Base-by-base conservation (phyloP, 2,888 invertebrate genomes). In the Metellina segmentata region DNA sequence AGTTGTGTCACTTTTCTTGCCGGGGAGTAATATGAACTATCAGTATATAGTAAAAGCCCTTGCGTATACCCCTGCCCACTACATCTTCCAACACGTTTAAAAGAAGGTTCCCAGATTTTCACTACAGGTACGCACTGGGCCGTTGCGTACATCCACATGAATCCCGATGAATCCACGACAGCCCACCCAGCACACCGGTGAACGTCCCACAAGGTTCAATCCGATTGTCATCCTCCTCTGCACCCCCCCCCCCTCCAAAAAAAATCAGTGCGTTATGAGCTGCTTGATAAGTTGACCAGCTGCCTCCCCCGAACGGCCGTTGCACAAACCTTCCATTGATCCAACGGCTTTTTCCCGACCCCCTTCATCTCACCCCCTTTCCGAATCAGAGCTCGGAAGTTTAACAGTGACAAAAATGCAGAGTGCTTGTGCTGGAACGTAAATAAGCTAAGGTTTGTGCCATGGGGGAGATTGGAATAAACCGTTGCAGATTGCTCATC, bases 351-450 rank as follows among this genome's bases (percentile, higher is more conserved):
- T 83, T 85, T 79, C 20, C 34, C 70, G 34, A 34, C 72, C 48
- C 85, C 72, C 89, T 52, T 49, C 34, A 20, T 34, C 72, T n/a
- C 34, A 20, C 52, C n/a, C 7, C 13, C 8, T 34, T 13, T 8
- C 70, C 20, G 53, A 79, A 87, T 81, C 87, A 81, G 53, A 70
- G 87, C 70, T 49, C 69, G 34, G 82, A 53, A 75, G 53, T 49
- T 49, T 51, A 74, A 87, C 71, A 78, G 71, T 87, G 86, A 87
- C 81, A 81, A 81, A 87, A 87, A 87, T 87, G 86, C 34, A 52
- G 69, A 69, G 79, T 81, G 83, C 77, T 49, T 90, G 85, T 81
- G 75, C 8, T 34, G 90, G 85, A 85, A 85, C 74, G 85, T 51
- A 81, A 81, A 49, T 49, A 51, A n/a, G 34, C n/a, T 19, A 7